Percentiles rank a stretch among this genome's conserved stretches.
Conservation (phyloP, 2,888 invertebrate species). For the Melinaea menophilus region DNA sequence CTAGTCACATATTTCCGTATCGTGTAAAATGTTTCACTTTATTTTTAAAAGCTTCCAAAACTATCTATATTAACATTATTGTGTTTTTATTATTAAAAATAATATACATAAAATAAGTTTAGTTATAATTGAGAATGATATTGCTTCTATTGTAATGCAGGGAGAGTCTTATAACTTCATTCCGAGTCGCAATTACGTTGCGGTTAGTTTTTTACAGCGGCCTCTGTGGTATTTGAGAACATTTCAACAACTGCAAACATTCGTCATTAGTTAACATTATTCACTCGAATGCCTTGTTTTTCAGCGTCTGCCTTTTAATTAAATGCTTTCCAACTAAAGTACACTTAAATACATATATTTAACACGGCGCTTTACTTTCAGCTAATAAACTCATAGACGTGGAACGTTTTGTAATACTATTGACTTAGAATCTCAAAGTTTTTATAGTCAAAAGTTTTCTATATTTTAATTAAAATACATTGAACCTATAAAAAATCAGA, state of each 20-base stretch:
- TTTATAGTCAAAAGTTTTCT: too few relatives aligned
- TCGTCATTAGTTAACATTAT: conserved; percentile 66
- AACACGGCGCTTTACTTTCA: conserved; percentile 28
- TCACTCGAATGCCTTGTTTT: conserved; percentile 58
- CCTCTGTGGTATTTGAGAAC: conserved; percentile 49
- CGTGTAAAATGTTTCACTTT: conserved; percentile 1
- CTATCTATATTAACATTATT: background rate
- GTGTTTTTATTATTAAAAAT: background rate
- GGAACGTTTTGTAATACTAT: too few relatives aligned
- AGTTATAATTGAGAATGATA: conserved; percentile 21
- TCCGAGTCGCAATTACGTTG: conserved; percentile 58
- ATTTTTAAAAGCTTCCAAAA: conserved; percentile 2
- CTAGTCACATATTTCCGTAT: background rate
- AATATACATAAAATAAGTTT: conserved; percentile 10
- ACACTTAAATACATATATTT: conserved; percentile 35
- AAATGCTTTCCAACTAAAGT: conserved; percentile 40
- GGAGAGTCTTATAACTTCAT: conserved; percentile 58
- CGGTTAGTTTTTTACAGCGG: conserved; percentile 47
- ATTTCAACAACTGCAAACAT: conserved; percentile 60
- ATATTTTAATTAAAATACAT: too few relatives aligned
- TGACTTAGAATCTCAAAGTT: too few relatives aligned
- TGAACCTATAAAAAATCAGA: too few relatives aligned
- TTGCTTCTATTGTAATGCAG: conserved; percentile 24
- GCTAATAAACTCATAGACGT: too few relatives aligned
- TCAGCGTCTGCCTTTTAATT: conserved; percentile 60